phyloP scores from a whole-genome alignment of 35 echinoderm and acorn worm species.

The Acanthaster planci region DNA sequence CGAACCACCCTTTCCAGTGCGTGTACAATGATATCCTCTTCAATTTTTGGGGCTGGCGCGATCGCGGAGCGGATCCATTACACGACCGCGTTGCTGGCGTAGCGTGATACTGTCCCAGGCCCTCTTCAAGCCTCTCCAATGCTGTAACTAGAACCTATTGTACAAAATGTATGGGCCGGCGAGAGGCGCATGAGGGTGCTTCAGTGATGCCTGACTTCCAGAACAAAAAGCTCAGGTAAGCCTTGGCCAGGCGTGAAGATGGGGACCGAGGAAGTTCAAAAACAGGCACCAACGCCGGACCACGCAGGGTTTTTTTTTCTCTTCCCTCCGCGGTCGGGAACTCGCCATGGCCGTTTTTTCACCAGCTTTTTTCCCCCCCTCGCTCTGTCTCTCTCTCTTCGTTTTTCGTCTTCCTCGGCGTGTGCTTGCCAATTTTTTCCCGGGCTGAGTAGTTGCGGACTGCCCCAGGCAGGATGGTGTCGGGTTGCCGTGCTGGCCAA shows the following conservation, averaged over 20 bases:
- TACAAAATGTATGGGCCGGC: constrained; percentile 25
- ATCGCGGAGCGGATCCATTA: constrained; percentile 14
- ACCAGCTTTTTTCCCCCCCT: not conserved
- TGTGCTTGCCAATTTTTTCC: constrained; percentile 29
- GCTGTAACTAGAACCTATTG: constrained; percentile 33
- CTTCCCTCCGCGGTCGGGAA: not conserved
- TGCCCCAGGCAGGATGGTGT: constrained; percentile 11
- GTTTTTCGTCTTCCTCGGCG: not conserved
- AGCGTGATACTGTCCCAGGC: constrained; percentile 24
- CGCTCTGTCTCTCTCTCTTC: not conserved
- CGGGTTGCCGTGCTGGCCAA: constrained; percentile 11
- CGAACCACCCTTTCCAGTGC: no score
- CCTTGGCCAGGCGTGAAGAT: not conserved
- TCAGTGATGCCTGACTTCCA: constrained; percentile 17
- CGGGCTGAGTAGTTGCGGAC: constrained; percentile 2
- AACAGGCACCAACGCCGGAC: constrained; percentile 29
- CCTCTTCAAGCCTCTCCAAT: constrained; percentile 23
- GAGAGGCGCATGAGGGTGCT: constrained; percentile 20
- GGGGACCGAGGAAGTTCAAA: constrained; percentile 11
- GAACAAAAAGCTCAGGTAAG: constrained; percentile 25
- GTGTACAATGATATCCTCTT: not conserved
- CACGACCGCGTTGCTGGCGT: constrained; percentile 20
- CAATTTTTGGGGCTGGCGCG: constrained; percentile 1
- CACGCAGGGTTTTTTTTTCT: not conserved
- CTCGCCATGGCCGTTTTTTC: not conserved